Evolutionary conservation across 2,797 vertebrate species (phyloP).

Genomic region (Sebastes itinus): DNA sequence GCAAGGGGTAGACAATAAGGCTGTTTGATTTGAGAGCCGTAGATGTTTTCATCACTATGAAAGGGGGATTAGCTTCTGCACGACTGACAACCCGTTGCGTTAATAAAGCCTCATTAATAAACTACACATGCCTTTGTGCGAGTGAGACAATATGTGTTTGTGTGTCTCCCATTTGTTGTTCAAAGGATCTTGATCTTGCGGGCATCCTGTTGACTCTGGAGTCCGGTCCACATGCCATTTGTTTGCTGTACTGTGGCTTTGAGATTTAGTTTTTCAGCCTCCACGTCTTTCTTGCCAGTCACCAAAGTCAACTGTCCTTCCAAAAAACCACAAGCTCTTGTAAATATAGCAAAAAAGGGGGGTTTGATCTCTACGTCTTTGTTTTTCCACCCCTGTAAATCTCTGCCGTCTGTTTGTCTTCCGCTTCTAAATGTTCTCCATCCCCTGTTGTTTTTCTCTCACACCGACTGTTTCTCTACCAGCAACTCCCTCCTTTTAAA

Average conservation of each 20-base stretch:
- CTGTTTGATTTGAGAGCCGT: constrained; percentile 73
- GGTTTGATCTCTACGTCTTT: constrained; percentile 42
- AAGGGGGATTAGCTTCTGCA: constrained; percentile 68
- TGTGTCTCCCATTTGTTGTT: constrained; percentile 54
- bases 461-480: not conserved
- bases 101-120: constrained; percentile 74
- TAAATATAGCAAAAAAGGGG: not conserved
- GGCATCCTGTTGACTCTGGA: constrained; percentile 50
- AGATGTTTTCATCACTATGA: constrained; percentile 71
- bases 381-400: constrained; percentile 26
- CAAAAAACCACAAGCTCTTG: constrained; percentile 15
- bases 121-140: constrained; percentile 21
- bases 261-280: constrained; percentile 33
- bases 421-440: constrained; percentile 16
- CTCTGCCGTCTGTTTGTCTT: constrained; percentile 23
- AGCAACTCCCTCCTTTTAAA: not conserved
- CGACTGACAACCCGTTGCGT: constrained; percentile 58
- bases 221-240: constrained; percentile 33
- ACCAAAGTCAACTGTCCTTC: constrained; percentile 17
- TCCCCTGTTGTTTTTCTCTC: constrained; percentile 37
- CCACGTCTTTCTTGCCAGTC: constrained; percentile 2
- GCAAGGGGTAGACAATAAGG: constrained; percentile 55
- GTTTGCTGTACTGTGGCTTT: constrained; percentile 19
- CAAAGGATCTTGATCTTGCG: constrained; percentile 54
- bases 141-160: not conserved